Conservation (phyloP, 2,888 invertebrate genomes). For the Mesorhabditis belari region DNA sequence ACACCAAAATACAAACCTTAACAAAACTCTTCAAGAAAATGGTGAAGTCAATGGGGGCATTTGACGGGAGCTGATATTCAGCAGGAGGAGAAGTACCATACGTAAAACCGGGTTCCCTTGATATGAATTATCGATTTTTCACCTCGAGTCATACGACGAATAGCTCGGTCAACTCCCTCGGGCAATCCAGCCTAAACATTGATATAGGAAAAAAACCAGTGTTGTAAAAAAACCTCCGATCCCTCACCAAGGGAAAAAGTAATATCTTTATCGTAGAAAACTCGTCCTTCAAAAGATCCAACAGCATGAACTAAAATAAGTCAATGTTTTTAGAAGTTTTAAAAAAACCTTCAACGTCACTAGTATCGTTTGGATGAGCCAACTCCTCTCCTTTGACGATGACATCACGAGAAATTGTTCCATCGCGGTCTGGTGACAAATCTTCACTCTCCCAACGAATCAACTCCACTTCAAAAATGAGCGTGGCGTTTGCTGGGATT, state of each 20-base stretch:
- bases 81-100: constrained; percentile 56
- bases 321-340: background rate
- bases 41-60: constrained; percentile 72
- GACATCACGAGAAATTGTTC: constrained; percentile 68
- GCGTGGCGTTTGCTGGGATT: constrained; percentile 78
- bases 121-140: constrained; percentile 43
- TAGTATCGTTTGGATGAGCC: constrained; percentile 73
- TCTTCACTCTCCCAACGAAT: constrained; percentile 64
- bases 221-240: constrained; percentile 57
- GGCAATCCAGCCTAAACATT: constrained; percentile 62
- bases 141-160: constrained; percentile 65
- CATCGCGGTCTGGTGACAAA: constrained; percentile 75
- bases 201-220: background rate
- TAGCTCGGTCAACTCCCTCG: constrained; percentile 73
- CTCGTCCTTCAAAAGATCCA: constrained; percentile 64
- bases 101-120: constrained; percentile 30
- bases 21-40: constrained; percentile 78
- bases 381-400: constrained; percentile 69
- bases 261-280: constrained; percentile 76
- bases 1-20: constrained; percentile 58
- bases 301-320: constrained; percentile 66
- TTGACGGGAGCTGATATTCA: constrained; percentile 70
- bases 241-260: constrained; percentile 82
- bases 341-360: constrained; percentile 71
- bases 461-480: constrained; percentile 71